Conservation (phyloP, 2,797 vertebrate genomes). For the Thaleichthys pacificus region DNA sequence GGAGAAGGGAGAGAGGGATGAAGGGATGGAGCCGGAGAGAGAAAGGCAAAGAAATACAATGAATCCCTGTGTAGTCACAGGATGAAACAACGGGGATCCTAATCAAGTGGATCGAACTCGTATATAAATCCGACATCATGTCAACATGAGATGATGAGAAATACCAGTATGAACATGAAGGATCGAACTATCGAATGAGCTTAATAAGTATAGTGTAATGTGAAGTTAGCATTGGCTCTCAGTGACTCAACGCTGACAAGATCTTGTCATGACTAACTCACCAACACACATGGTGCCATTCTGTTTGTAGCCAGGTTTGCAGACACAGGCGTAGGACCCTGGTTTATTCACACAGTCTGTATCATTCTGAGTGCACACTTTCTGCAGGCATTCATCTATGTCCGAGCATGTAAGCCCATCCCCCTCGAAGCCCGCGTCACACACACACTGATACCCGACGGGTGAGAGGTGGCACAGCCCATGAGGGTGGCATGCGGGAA, state of each 20-base stretch:
- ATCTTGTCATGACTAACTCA: slow-evolving; percentile 49
- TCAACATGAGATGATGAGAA: neutral
- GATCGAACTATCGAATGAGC: neutral
- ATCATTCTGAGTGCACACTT: slow-evolving; percentile 72
- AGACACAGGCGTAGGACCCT: slow-evolving; percentile 77
- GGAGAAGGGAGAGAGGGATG: neutral
- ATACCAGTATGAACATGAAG: neutral
- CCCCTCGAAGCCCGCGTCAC: slow-evolving; percentile 77
- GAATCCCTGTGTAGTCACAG: neutral
- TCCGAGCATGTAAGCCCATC: slow-evolving; percentile 76
- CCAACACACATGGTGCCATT: slow-evolving; percentile 69
- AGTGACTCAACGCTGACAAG: neutral
- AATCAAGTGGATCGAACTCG: too few species aligned
- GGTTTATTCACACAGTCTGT: slow-evolving; percentile 74
- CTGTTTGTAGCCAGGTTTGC: slow-evolving; percentile 73
- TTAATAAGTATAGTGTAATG: neutral
- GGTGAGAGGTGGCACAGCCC: slow-evolving; percentile 78
- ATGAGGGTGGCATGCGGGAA: slow-evolving; percentile 68
- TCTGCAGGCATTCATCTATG: slow-evolving; percentile 75
- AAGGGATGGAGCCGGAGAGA: neutral
- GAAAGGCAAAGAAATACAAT: neutral
- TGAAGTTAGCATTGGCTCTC: neutral
- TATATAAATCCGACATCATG: too few species aligned
- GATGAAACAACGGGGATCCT: neutral
- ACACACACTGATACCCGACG: slow-evolving; percentile 75